Percentiles rank a stretch among this genome's conserved stretches.
Conservation (phyloP, 2,797 vertebrate species). For the Urosaurus nigricauda region DNA sequence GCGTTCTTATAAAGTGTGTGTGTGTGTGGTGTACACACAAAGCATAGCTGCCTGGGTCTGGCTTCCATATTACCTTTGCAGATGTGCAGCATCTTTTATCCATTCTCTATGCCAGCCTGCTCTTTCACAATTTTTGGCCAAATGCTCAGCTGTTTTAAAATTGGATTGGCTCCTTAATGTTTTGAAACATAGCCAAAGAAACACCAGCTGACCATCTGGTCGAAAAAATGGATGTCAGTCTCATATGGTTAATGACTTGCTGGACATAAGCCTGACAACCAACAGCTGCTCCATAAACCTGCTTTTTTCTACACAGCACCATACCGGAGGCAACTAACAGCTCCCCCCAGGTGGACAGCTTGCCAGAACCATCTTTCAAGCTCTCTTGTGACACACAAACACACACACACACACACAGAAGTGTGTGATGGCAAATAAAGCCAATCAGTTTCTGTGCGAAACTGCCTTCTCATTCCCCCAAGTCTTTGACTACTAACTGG, state of each 20-base stretch:
- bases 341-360: background rate
- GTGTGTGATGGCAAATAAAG: background rate
- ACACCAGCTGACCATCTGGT: conserved; percentile 26
- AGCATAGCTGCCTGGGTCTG: background rate
- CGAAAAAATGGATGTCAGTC: background rate
- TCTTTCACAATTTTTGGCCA: background rate
- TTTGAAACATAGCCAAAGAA: background rate
- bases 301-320: background rate
- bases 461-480: background rate
- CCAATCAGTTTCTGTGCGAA: background rate
- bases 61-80: background rate
- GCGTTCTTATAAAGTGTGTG: background rate
- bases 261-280: background rate
- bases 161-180: background rate
- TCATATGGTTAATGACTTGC: background rate
- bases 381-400: background rate
- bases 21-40: too few species aligned
- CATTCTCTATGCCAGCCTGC: background rate
- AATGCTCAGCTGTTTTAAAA: conserved; percentile 5
- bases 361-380: background rate
- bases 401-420: background rate
- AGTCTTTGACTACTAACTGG: too few species aligned
- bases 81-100: background rate
- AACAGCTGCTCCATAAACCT: conserved; percentile 1
- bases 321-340: background rate